phyloP scores from a whole-genome alignment of 1,140 invertebrate genomes.

The Leptinotarsa undecemlineata region DNA sequence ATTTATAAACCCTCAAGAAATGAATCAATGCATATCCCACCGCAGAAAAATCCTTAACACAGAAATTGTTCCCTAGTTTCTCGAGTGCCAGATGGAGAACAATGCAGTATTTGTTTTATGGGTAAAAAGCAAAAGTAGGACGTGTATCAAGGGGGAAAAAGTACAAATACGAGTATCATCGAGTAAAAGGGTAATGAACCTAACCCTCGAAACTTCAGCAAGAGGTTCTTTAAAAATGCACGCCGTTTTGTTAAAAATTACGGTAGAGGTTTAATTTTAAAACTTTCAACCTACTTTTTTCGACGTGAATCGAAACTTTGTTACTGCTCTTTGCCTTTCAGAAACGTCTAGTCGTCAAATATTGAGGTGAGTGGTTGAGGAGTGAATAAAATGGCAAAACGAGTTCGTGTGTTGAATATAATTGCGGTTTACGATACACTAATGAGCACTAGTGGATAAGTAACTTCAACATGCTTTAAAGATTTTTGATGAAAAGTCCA shows the following conservation, averaged over 20 bases:
- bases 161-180: constrained; percentile 13
- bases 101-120: constrained; percentile 20
- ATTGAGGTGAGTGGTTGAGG: background rate
- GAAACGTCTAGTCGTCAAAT: background rate
- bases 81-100: constrained; percentile 14
- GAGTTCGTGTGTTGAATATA: too few species aligned
- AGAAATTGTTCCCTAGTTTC: constrained; percentile 11
- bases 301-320: background rate
- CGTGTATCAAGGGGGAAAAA: background rate
- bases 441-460: too few species aligned
- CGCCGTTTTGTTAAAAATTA: constrained; percentile 18
- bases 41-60: background rate
- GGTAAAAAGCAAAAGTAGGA: constrained; percentile 6
- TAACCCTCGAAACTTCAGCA: constrained; percentile 12
- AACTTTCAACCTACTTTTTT: constrained; percentile 18
- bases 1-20: background rate
- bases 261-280: constrained; percentile 7
- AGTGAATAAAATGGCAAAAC: too few species aligned
- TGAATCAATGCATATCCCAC: constrained; percentile 2
- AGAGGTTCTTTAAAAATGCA: constrained; percentile 15
- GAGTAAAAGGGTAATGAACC: constrained; percentile 23
- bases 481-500: too few species aligned
- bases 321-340: background rate
- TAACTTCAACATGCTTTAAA: too few species aligned
- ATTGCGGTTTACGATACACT: too few species aligned